Conservation (phyloP, 1,140 invertebrate genomes). For the Meloidogyne exigua region DNA sequence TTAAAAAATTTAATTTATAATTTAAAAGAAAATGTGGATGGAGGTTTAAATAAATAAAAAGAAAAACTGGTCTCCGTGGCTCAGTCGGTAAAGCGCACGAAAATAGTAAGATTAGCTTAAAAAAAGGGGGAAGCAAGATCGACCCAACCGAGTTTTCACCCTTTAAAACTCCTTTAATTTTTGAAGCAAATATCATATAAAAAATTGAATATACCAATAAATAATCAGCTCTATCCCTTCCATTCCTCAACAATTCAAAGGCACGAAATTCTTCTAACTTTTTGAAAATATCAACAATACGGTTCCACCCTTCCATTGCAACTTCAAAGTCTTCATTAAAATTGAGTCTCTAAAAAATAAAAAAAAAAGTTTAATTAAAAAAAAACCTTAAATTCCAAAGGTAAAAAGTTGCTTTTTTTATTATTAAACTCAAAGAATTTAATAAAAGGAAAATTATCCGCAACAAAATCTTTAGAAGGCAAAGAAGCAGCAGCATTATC, state of each 20-base stretch:
- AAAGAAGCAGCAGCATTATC: neutral
- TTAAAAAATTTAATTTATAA: too few relatives aligned
- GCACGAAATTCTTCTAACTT: conserved; percentile 96
- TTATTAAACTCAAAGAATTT: conserved; percentile 87
- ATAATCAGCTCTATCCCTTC: conserved; percentile 90
- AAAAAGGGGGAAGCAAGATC: too few relatives aligned
- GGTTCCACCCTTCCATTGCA: conserved; percentile 87
- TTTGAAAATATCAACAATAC: conserved; percentile 91
- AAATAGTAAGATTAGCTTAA: too few relatives aligned
- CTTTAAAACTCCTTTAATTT: too few relatives aligned
- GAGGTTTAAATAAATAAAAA: too few relatives aligned
- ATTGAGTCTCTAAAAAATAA: conserved; percentile 63
- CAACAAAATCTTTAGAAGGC: neutral
- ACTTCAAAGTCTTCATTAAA: conserved; percentile 85
- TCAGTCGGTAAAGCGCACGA: too few relatives aligned
- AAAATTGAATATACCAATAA: conserved; percentile 68
- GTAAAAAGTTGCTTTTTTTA: conserved; percentile 14
- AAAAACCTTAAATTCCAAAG: conserved; percentile 23
- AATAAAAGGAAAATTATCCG: conserved; percentile 78
- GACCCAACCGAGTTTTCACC: too few relatives aligned
- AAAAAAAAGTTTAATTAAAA: neutral
- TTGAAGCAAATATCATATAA: too few relatives aligned
- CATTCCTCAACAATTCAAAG: conserved; percentile 88
- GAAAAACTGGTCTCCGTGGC: too few relatives aligned
- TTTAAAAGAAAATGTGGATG: too few relatives aligned